phyloP scores from a whole-genome alignment of 2,113 vertebrate genomes.

The Callorhinus ursinus region DNA sequence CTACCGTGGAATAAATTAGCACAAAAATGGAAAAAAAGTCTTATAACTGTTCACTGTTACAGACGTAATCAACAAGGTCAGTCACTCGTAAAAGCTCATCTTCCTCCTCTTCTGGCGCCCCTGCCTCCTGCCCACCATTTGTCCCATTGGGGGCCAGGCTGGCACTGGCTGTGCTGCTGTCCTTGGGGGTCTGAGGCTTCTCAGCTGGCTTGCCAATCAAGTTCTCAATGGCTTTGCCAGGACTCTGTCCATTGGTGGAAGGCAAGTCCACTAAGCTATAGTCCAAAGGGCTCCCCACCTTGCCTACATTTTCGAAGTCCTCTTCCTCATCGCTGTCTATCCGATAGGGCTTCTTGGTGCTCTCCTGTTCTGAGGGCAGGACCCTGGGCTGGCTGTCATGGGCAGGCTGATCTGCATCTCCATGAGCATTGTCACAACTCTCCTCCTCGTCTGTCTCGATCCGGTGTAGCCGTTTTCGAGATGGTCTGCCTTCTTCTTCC shows the following conservation, averaged over 20 bases:
- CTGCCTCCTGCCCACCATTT: constrained; percentile 87
- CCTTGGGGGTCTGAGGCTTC: constrained; percentile 90
- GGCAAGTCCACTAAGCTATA: constrained; percentile 90
- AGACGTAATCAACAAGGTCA: constrained; percentile 97
- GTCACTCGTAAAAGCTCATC: constrained; percentile 98
- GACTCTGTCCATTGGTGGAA: constrained; percentile 94
- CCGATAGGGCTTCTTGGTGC: constrained; percentile 88
- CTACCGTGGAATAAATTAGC: constrained; percentile 93
- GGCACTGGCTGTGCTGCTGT: constrained; percentile 86
- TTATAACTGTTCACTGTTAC: constrained; percentile 98
- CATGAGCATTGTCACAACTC: constrained; percentile 69
- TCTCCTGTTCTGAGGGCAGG: constrained; percentile 69
- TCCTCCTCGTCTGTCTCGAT: constrained; percentile 95
- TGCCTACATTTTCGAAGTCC: constrained; percentile 89
- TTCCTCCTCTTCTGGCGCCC: constrained; percentile 93
- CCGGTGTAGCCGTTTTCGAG: constrained; percentile 94
- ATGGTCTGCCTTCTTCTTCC: constrained; percentile 88
- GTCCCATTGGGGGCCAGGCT: constrained; percentile 91
- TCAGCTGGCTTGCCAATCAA: constrained; percentile 88
- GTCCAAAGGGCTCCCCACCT: constrained; percentile 91
- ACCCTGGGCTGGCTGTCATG: constrained; percentile 76
- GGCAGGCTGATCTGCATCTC: constrained; percentile 64
- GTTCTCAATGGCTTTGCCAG: constrained; percentile 91
- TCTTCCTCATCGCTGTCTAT: constrained; percentile 92
- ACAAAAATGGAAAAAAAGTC: constrained; percentile 88